Evolutionary conservation across 2,797 vertebrate species (phyloP).

Genomic region (Gambelia wislizenii): DNA sequence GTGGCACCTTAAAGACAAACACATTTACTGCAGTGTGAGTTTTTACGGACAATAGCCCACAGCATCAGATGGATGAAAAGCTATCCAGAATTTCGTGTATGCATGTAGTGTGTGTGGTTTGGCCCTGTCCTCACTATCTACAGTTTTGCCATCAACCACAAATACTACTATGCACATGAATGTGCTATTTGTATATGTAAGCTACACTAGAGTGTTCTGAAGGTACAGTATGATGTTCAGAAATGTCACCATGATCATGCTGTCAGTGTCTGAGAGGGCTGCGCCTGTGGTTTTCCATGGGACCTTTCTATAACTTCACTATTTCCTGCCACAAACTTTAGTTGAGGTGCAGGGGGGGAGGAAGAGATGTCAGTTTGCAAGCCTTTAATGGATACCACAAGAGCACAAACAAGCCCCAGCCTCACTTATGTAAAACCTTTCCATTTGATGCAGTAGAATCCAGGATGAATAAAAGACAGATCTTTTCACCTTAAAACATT

Average conservation of each 20-base stretch:
- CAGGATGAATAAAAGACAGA: neutral
- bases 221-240: neutral
- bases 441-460: neutral
- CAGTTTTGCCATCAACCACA: neutral
- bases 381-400: conserved; percentile 11
- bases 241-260: neutral
- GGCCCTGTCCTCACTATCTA: neutral
- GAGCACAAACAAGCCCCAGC: neutral
- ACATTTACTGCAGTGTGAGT: neutral
- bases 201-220: too few relatives aligned
- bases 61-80: neutral
- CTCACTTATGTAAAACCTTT: neutral
- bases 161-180: neutral
- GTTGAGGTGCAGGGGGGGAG: too few relatives aligned
- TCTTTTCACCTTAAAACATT: too few relatives aligned
- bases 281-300: conserved; percentile 40
- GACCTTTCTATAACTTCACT: neutral
- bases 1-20: neutral
- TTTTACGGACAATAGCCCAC: neutral
- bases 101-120: neutral
- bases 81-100: neutral
- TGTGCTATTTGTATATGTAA: neutral
- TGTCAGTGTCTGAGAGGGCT: neutral
- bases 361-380: conserved; percentile 27
- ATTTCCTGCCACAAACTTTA: conserved; percentile 44